phyloP scores from a whole-genome alignment of 2,797 vertebrate genomes.

The Fistularia commersonii region DNA sequence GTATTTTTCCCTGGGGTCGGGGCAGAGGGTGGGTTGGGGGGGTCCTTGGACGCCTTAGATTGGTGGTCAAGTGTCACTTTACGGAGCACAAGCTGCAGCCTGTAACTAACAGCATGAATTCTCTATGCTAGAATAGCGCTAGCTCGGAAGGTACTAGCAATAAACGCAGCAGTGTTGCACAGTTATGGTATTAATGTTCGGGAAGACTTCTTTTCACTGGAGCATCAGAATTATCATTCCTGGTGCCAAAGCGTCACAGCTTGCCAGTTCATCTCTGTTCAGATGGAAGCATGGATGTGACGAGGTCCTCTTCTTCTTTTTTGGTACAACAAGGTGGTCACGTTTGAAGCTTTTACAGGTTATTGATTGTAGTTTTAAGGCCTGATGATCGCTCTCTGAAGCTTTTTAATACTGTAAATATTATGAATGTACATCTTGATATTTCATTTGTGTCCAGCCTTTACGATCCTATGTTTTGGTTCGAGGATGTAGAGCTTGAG shows the following conservation, averaged over 20 bases:
- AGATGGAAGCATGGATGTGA: background rate
- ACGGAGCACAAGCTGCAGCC: slow-evolving; percentile 29
- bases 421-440: slow-evolving; percentile 59
- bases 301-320: background rate
- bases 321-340: background rate
- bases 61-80: slow-evolving; percentile 27
- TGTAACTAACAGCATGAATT: slow-evolving; percentile 29
- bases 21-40: slow-evolving; percentile 13
- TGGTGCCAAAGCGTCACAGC: too few relatives aligned
- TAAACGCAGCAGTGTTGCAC: slow-evolving; percentile 57
- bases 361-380: slow-evolving; percentile 28
- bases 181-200: slow-evolving; percentile 58
- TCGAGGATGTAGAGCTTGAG: slow-evolving; percentile 27
- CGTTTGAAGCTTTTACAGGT: slow-evolving; percentile 20
- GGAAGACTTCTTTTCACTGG: slow-evolving; percentile 6
- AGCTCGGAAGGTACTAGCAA: slow-evolving; percentile 27
- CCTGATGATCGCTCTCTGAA: slow-evolving; percentile 22
- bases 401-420: slow-evolving; percentile 62
- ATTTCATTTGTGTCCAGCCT: slow-evolving; percentile 24
- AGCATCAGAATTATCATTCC: too few relatives aligned
- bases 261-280: background rate
- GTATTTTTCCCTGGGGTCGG: slow-evolving; percentile 22
- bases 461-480: too few relatives aligned
- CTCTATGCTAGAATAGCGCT: slow-evolving; percentile 19
- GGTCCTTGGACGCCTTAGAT: slow-evolving; percentile 32